Evolutionary conservation across 2,797 vertebrate genomes (phyloP), one percentile per base, ranked within the genome.

Genomic region (Pangasius larnaudii): DNA sequence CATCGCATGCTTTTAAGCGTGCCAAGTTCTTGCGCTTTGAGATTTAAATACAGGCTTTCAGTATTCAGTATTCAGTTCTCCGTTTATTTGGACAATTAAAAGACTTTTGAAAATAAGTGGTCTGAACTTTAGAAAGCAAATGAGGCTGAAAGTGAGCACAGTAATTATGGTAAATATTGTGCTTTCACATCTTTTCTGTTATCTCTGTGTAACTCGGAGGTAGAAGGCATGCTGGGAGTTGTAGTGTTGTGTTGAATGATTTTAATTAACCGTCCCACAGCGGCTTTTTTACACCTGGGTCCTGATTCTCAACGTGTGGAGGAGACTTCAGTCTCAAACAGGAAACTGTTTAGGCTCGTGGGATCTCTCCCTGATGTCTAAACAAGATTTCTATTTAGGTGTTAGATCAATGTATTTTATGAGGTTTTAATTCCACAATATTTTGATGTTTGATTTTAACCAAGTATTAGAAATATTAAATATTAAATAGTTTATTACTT

Each of bases 261-360:
- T 86, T 89, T 90, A 90, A 91, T 91, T 71, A 89, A 82, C 75
- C 30, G 49, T 63, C 90, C 86, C 84, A 0, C 49, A 42, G 80
- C 30, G 18, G 42, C 30, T 27, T 18, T 65, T 84, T 77, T 65
- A n/a, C 84, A 78, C 80, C 67, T 71, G 86, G 53, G 84, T 46
- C 67, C 51, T 79, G n/a, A 49, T 69, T 58, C 61, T 72, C 19
- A 87, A 18, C 2, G n/a, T 30, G 69, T 53, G 58, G 0, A 13
- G 51, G 79, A 42, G 58, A 61, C 24, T 61, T 79, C 30, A 30
- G 18, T 79, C 77, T 53, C 77, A 33, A 2, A 9, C 58, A n/a
- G 79, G 79, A 61, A 82, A 4, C 79, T 3, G 56, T 51, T 33
- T 3, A 6, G 42, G 0, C 61, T 16, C 9, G 0, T 2, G 39